Conservation (phyloP, 2,113 vertebrate species). For the Pygoscelis antarcticus region DNA sequence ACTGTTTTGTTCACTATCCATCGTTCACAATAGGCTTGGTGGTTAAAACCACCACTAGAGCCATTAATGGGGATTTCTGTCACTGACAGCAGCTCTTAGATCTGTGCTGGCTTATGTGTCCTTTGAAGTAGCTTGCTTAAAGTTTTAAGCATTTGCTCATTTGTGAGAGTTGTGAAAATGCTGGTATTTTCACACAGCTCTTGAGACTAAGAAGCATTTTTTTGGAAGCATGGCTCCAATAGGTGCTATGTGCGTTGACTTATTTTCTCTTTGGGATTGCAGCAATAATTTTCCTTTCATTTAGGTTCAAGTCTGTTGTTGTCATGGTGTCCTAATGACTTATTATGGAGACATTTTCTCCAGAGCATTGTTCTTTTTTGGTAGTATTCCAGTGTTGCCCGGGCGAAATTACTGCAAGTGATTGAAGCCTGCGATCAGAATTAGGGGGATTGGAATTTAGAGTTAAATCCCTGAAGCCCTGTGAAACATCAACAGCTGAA, state of each 20-base stretch:
- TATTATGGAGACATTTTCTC: conserved; percentile 31
- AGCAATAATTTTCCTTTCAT: conserved; percentile 13
- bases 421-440: neutral
- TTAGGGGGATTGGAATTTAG: neutral
- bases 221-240: neutral
- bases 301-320: conserved; percentile 26
- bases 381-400: neutral
- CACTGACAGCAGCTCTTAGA: neutral
- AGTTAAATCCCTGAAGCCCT: neutral
- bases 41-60: neutral
- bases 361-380: neutral
- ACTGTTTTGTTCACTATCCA: neutral
- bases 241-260: neutral
- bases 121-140: neutral
- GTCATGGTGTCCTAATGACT: conserved; percentile 10
- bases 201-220: neutral
- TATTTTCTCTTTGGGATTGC: neutral
- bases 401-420: neutral
- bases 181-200: neutral
- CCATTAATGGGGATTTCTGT: neutral
- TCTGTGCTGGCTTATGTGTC: neutral
- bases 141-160: neutral
- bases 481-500: neutral
- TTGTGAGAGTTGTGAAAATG: neutral
- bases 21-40: neutral